Base-by-base conservation (phyloP, 2,797 vertebrate species). In the Eleutherodactylus coqui region DNA sequence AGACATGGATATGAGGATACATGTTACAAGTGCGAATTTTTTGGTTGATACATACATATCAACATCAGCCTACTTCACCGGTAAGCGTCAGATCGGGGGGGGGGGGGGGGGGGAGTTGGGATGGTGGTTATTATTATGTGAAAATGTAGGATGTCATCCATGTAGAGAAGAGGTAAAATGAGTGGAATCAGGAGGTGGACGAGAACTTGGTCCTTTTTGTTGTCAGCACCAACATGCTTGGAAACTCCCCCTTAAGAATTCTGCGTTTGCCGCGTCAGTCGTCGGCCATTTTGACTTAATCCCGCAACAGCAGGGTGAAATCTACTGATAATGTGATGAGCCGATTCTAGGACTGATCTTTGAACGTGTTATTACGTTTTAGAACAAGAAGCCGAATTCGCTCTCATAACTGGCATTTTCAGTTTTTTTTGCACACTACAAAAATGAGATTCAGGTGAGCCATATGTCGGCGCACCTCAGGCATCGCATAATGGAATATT, bases 381-480 rank as follows among this genome's bases (percentile, higher is more conserved):
- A 36, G 38, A 36, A 64, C 16, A 21, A 43, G 55, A 62, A 81
- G 9, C 29, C 36, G 17, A 82, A 7, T 82, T 29, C 53, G 45
- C 21, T 55, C 14, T 21, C 27, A 27, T 36, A 76, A 51, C 43
- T 29, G 47, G 17, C 24, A 62, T 67, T 77, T 76, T 60, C 27
- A n/a, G n/a, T 76, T 11, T 76, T 67, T 41, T 43, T 64, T 43
- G 75, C 14, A 21, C 55, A 69, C 27, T 32, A 69, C 58, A 27
- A 51, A 67, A 49, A 77, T 84, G 21, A 38, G 29, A 77, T 60
- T 32, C 75, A 77, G 83, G 83, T 84, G 70, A 84, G 75, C 45
- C 27, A 47, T 38, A 69, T 69, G 32, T 78, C 17, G 49, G 38
- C 41, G 43, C 58, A 51, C 75, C 60, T 43, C 83, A 45, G 75